Conservation (phyloP, 2,888 invertebrate genomes). For the Trichacis sp. region DNA sequence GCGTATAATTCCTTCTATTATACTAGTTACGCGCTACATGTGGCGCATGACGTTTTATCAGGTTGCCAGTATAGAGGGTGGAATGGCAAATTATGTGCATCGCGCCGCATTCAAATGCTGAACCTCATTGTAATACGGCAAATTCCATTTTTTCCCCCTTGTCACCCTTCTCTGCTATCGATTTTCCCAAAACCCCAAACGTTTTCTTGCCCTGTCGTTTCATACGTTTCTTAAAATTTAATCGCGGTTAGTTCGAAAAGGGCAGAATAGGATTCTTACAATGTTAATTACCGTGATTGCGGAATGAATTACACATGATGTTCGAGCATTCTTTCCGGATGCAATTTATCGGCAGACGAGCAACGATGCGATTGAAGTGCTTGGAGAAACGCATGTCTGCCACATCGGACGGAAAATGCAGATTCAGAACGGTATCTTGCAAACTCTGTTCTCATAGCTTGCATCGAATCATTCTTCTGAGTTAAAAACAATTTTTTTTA, state of each 20-base stretch:
- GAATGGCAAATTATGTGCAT: constrained; percentile 5
- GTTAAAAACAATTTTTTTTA: neutral
- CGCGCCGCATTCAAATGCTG: neutral
- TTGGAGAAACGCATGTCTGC: constrained; percentile 28
- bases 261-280: constrained; percentile 22
- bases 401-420: constrained; percentile 34
- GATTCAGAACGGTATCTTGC: constrained; percentile 27
- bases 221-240: neutral
- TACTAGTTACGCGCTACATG: constrained; percentile 60
- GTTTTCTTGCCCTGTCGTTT: too few relatives aligned
- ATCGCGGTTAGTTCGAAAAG: constrained; percentile 13
- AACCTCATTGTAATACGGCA: neutral
- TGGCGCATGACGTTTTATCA: constrained; percentile 49
- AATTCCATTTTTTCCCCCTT: neutral
- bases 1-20: constrained; percentile 56
- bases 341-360: constrained; percentile 45
- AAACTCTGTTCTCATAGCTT: constrained; percentile 3
- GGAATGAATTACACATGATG: constrained; percentile 39
- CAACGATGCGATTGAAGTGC: constrained; percentile 38
- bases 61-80: constrained; percentile 17
- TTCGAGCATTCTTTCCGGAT: constrained; percentile 37
- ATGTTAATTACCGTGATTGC: constrained; percentile 39
- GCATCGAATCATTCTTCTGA: neutral
- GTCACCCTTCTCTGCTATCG: too few relatives aligned
- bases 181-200: too few relatives aligned